Base-by-base conservation (phyloP, 64 coral and sea anemone species). In the Montipora efflorescens region DNA sequence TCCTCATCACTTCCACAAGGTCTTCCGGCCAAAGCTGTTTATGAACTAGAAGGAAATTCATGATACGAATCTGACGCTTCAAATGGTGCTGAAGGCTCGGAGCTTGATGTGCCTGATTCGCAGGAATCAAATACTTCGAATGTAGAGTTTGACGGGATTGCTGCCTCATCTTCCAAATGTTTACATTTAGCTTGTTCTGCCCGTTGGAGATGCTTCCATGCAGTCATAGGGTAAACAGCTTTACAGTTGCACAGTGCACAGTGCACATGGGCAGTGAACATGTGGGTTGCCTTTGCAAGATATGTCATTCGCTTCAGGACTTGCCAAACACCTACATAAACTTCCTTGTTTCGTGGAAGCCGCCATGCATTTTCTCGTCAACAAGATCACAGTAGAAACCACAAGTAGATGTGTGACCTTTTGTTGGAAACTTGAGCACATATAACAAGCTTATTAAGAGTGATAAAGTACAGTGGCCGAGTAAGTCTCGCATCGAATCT, bases 151-250 rank as follows among this genome's bases (percentile, higher is more conserved):
- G 20, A 82, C 25, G 79, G 79, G 1, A 82, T 4, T 6, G 23
- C 6, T 5, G 25, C 18, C 67, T 76, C 19, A 28, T 76, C 20
- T 28, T 88, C 87, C 68, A 76, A 88, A 59, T 11, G 12, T 72
- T 76, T 47, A 5, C 4, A 44, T 77, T 11, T 75, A 6, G 71
- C 73, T 59, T 5, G 57, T 22, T 59, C 23, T 76, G 87, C 1
- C 59, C 83, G 62, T 68, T 77, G 82, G 15, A 48, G 20, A 79
- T 95, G 93, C 76, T 88, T 84, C 93, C 93, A 95, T 72, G 93
- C 93, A 3, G 73, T 85, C 88, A 95, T 95, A 46, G 79, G 88
- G 80, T 91, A 90, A 46, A 95, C 88, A 71, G 93, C 87, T 61
- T 87, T 62, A 21, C 69, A 70, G 48, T 95, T 23, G 53, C 93